Percentiles rank a stretch among this genome's conserved stretches.
These are phyloP conservation scores for Oeneis ivallda DNA, from an alignment of 2,888 invertebrate species.

Conservation along the genomic window DNA sequence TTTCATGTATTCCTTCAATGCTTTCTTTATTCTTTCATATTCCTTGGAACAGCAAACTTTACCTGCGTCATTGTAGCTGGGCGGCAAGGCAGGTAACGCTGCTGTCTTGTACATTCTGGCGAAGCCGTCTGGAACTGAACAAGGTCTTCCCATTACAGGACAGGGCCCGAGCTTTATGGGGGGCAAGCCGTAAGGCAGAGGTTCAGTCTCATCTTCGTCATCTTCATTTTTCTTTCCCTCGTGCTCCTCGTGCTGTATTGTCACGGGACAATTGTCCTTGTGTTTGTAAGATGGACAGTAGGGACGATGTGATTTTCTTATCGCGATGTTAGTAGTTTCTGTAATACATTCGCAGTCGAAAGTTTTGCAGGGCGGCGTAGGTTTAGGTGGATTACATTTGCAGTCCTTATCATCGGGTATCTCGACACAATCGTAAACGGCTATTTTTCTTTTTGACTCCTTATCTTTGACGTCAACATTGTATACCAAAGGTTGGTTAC, in stretches of 20 bases:
- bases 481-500: slow-evolving; percentile 45
- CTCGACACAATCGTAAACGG: slow-evolving; percentile 56
- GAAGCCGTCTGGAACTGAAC: slow-evolving; percentile 70
- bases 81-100: slow-evolving; percentile 56
- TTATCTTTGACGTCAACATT: slow-evolving; percentile 46
- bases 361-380: slow-evolving; percentile 66
- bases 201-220: slow-evolving; percentile 65
- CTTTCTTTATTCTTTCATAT: slow-evolving; percentile 72
- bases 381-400: slow-evolving; percentile 65
- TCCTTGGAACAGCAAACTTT: slow-evolving; percentile 77
- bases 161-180: slow-evolving; percentile 74
- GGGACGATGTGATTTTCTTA: slow-evolving; percentile 65
- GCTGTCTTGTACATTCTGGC: slow-evolving; percentile 72
- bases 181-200: slow-evolving; percentile 71
- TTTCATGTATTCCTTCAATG: slow-evolving; percentile 67
- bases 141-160: slow-evolving; percentile 72
- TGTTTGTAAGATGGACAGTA: slow-evolving; percentile 71
- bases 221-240: slow-evolving; percentile 61
- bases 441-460: slow-evolving; percentile 43
- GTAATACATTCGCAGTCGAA: slow-evolving; percentile 69
- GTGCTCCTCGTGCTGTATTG: slow-evolving; percentile 51
- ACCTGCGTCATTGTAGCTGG: slow-evolving; percentile 68
- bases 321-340: slow-evolving; percentile 52
- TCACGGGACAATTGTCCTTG: slow-evolving; percentile 66
- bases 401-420: slow-evolving; percentile 65